A percentile compares a stretch with the other conserved stretches of the same genome.
Evolutionary conservation across 2,888 invertebrate species (phyloP).

Genomic region (Orchesella flavescens): DNA sequence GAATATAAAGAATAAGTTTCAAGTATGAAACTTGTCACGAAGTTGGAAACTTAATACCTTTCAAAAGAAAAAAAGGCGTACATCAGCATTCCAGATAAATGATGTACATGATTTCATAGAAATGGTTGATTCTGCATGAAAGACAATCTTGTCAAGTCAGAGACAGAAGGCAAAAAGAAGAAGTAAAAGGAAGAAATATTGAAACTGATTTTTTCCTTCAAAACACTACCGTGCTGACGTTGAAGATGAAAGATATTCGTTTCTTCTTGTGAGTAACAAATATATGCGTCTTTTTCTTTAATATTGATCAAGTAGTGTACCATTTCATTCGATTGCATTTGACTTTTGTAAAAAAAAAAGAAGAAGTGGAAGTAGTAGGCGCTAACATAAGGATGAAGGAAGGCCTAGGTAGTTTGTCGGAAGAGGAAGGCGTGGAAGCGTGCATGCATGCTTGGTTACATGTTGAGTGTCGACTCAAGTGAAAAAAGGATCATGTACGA

Average conservation of each 20-base stretch:
- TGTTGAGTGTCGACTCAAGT: slow-evolving; percentile 48
- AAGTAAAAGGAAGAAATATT: neutral
- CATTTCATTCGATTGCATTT: neutral
- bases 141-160: neutral
- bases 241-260: neutral
- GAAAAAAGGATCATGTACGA: slow-evolving; percentile 60
- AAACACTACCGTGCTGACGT: slow-evolving; percentile 1
- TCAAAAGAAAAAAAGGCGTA: neutral
- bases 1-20: slow-evolving; percentile 1
- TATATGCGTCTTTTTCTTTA: neutral
- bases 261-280: neutral
- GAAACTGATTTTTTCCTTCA: slow-evolving; percentile 13
- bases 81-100: neutral
- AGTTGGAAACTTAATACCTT: slow-evolving; percentile 43
- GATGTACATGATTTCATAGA: neutral
- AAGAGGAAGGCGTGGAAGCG: slow-evolving; percentile 54
- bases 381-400: neutral
- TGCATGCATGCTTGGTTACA: slow-evolving; percentile 55
- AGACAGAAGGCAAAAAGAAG: neutral
- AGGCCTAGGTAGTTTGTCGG: neutral
- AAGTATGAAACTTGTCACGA: slow-evolving; percentile 24
- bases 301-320: slow-evolving; percentile 7
- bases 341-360: slow-evolving; percentile 7
- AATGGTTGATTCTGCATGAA: neutral
- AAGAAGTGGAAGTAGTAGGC: neutral